Percentiles rank a stretch among this genome's conserved stretches.
These are phyloP conservation scores for Eurytoma adleriae DNA, from an alignment of 2,888 invertebrate genomes.

Conservation along the genomic window DNA sequence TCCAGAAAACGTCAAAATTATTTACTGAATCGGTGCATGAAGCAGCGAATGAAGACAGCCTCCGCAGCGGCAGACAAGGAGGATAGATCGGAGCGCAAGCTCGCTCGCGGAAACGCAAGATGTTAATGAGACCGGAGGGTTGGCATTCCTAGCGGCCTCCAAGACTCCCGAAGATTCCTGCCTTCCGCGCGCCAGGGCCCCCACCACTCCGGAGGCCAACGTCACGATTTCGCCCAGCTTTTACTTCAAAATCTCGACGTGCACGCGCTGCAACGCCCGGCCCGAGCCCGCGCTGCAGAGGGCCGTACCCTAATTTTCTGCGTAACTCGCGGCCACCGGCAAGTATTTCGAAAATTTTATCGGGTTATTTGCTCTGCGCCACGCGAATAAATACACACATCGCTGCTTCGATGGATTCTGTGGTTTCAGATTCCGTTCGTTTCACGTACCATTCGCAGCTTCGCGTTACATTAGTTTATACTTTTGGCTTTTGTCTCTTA, in stretches of 20 bases:
- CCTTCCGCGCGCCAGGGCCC: conserved; percentile 22
- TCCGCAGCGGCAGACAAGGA: neutral
- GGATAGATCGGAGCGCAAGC: neutral
- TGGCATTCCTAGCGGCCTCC: conserved; percentile 74
- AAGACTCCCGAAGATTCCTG: conserved; percentile 72
- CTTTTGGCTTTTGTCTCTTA: no score
- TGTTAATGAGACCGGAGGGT: conserved; percentile 76
- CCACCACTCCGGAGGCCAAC: conserved; percentile 40
- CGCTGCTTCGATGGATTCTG: no score
- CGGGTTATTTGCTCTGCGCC: conserved; percentile 29
- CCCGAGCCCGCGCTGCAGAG: neutral
- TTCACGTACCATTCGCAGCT: no score
- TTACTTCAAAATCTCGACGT: conserved; percentile 46
- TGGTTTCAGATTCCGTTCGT: no score
- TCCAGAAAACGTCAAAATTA: no score
- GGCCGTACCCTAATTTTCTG: conserved; percentile 33
- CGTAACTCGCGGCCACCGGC: neutral
- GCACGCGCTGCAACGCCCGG: neutral
- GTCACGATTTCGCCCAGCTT: conserved; percentile 58
- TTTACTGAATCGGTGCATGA: conserved; percentile 44
- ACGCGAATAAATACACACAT: no score
- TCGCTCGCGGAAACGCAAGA: conserved; percentile 70
- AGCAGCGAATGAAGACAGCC: conserved; percentile 52
- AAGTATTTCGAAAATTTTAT: conserved; percentile 50
- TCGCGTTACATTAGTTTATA: no score